Evolutionary conservation across 2,113 vertebrate genomes (phyloP).

Genomic region (Oncorhynchus kisutch): DNA sequence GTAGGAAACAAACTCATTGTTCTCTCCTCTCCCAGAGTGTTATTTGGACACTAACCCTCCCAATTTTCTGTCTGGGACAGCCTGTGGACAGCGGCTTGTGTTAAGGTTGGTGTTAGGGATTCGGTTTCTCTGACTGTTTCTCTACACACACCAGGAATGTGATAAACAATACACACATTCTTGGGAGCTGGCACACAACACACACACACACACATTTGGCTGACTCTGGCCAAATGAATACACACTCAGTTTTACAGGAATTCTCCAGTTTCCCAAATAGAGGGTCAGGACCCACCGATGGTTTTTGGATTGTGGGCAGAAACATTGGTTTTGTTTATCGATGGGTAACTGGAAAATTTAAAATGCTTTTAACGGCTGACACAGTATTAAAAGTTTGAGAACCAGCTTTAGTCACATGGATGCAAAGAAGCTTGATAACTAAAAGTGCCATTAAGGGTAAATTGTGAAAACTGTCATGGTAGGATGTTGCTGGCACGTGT

Average conservation of each 20-base stretch:
- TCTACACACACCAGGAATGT: slow-evolving; percentile 60
- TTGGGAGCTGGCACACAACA: slow-evolving; percentile 37
- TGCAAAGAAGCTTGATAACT: too few species aligned
- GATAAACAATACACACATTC: slow-evolving; percentile 69
- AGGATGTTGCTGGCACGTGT: too few species aligned
- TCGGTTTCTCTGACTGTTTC: slow-evolving; percentile 55
- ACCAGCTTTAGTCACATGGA: too few species aligned
- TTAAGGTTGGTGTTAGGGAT: slow-evolving; percentile 9
- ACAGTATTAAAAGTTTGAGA: too few species aligned
- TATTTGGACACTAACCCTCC: slow-evolving; percentile 71
- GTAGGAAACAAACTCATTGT: slow-evolving; percentile 67
- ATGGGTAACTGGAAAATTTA: not conserved
- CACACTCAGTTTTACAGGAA: slow-evolving; percentile 18
- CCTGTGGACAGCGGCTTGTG: slow-evolving; percentile 43
- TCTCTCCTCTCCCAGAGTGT: slow-evolving; percentile 69
- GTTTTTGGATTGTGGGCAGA: slow-evolving; percentile 12
- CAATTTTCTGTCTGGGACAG: slow-evolving; percentile 75
- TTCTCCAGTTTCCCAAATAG: slow-evolving; percentile 46
- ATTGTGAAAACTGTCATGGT: too few species aligned
- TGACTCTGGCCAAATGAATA: slow-evolving; percentile 21
- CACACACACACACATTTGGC: too few species aligned
- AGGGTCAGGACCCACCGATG: slow-evolving; percentile 31
- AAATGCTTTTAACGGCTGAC: too few species aligned
- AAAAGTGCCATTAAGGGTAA: too few species aligned
- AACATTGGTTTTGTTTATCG: not conserved